Evolutionary conservation across 2,797 vertebrate genomes (phyloP).

Genomic region (Oreochromis grahami): DNA sequence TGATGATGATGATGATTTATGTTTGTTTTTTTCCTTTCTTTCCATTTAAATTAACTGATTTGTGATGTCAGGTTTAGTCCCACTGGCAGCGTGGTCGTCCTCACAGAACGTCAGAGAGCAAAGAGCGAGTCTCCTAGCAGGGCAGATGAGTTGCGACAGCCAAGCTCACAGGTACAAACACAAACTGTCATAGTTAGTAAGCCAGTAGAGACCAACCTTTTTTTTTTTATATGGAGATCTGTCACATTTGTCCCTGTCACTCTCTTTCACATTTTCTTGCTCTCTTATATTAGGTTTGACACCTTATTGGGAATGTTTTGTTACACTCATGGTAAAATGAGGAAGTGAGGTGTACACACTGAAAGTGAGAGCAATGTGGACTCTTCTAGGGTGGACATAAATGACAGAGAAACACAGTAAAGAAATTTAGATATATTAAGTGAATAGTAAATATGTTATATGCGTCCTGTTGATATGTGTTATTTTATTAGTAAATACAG

Average conservation of each 20-base stretch:
- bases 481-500: not conserved
- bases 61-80: conserved; percentile 86
- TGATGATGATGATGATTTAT: not conserved
- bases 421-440: not conserved
- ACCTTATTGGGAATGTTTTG: not conserved
- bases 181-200: not conserved
- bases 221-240: not conserved
- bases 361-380: not conserved
- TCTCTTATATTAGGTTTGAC: not conserved
- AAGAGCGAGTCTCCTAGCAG: conserved; percentile 93
- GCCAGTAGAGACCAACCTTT: not conserved
- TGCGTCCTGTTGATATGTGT: not conserved
- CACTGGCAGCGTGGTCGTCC: conserved; percentile 88
- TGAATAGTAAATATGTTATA: not conserved
- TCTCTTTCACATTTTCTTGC: not conserved
- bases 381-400: not conserved
- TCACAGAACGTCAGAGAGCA: conserved; percentile 88
- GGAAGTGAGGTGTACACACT: not conserved
- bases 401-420: not conserved
- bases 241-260: not conserved
- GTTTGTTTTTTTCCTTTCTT: not conserved
- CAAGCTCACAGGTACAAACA: conserved; percentile 85
- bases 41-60: not conserved
- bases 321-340: not conserved
- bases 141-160: conserved; percentile 87